Evolutionary conservation across 2,113 vertebrate species (phyloP).

Genomic region (Barbus barbus): DNA sequence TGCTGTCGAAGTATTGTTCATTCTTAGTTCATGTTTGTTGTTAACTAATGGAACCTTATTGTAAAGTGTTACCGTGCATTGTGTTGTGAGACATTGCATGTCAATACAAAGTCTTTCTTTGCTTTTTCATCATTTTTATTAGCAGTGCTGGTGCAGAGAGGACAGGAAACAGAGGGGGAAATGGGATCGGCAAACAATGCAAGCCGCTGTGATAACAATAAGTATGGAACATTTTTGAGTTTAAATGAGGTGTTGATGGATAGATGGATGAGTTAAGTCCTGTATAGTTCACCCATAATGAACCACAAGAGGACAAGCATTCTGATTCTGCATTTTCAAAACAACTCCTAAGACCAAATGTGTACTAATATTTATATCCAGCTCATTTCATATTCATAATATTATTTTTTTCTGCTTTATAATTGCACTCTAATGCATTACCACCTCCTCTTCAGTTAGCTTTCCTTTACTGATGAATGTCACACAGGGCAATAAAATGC

Average conservation of each 20-base stretch:
- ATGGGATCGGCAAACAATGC: background rate
- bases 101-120: background rate
- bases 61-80: too few species aligned
- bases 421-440: constrained; percentile 23
- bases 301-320: background rate
- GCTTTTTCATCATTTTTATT: constrained; percentile 5
- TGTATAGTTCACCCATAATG: too few species aligned
- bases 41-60: too few species aligned
- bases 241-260: background rate
- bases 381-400: background rate
- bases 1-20: too few species aligned
- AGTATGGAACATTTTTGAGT: background rate
- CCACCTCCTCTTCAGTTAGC: constrained; percentile 27
- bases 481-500: constrained; percentile 30
- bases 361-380: background rate
- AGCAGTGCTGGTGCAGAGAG: background rate
- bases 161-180: background rate
- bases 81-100: constrained; percentile 1
- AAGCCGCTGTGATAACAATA: background rate
- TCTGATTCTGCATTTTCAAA: background rate
- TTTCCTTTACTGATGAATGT: constrained; percentile 19
- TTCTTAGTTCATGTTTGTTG: too few species aligned
- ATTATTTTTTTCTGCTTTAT: background rate
- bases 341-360: background rate
- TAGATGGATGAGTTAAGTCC: background rate